Evolutionary conservation across 2,113 vertebrate genomes (phyloP).

Genomic region (Lepisosteus oculatus): DNA sequence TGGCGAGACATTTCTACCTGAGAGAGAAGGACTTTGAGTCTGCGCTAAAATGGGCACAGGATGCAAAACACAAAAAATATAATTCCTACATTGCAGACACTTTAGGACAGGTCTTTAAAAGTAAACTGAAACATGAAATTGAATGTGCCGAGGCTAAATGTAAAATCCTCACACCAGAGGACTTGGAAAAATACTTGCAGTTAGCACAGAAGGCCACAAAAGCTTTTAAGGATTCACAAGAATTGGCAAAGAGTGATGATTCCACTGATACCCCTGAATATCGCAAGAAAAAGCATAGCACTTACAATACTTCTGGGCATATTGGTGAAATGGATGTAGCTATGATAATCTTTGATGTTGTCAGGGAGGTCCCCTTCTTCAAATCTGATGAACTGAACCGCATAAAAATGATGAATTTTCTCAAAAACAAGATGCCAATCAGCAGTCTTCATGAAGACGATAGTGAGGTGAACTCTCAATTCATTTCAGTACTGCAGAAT

Average conservation of each 20-base stretch:
- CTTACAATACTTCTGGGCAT: conserved; percentile 64
- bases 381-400: conserved; percentile 27
- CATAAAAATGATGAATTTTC: conserved; percentile 42
- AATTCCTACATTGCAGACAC: conserved; percentile 71
- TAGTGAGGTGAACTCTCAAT: conserved; percentile 22
- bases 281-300: conserved; percentile 48
- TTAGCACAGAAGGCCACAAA: conserved; percentile 52
- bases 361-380: conserved; percentile 56
- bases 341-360: conserved; percentile 57
- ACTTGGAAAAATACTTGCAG: conserved; percentile 49
- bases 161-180: conserved; percentile 17
- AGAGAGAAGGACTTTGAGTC: conserved; percentile 32
- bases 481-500: conserved; percentile 38
- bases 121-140: conserved; percentile 50
- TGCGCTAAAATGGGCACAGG: conserved; percentile 56
- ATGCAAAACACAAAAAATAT: conserved; percentile 55
- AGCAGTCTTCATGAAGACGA: conserved; percentile 22
- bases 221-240: conserved; percentile 67
- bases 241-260: conserved; percentile 46
- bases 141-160: conserved; percentile 35
- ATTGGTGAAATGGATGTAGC: conserved; percentile 63
- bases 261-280: conserved; percentile 30
- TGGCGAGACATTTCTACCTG: conserved; percentile 52
- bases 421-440: conserved; percentile 44
- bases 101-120: conserved; percentile 70